Base-by-base conservation (phyloP, 2,888 invertebrate genomes). In the Eupithecia abbreviata region DNA sequence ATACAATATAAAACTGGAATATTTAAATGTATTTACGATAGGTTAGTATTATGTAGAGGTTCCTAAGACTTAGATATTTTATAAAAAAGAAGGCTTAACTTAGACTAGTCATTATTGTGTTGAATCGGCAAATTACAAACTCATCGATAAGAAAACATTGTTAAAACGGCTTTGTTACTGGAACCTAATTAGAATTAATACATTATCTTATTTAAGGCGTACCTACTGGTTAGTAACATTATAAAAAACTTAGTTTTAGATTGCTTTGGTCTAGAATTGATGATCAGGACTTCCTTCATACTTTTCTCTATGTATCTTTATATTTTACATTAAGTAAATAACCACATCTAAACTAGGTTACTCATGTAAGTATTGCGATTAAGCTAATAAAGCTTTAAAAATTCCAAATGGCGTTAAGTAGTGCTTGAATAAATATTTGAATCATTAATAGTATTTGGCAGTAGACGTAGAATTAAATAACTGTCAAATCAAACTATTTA, bases 201-300 rank as follows among this genome's bases (percentile, higher is more conserved):
- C 69, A 72, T 62, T 76, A 76, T 41, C 58, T 70, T 70, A 70
- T 72, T 62, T 72, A 49, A 72, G 68, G 62, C 71, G 62, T 69
- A 69, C 49, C 71, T 76, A 71, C 66, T 75, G 65, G 18, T 62
- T 42, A 69, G 49, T 72, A 51, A 71, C 51, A 70, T 74, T 65
- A 74, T 68, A 73, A 71, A 81, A 86, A 86, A 85, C 72, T 88
- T 88, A 90, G 77, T 73, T 83, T 85, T 85, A 86, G 81, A 84
- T 85, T 85, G 85, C 90, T 90, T 91, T 91, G 90, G 91, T 87
- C 84, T 87, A 79, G 80, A 82, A 75, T 69, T 83, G 75, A 81
- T 84, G 81, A 83, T 77, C 82, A 84, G 85, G 82, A 87, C 76
- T 74, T 58, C 65, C 73, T 76, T 72, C 73, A 71, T 77, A 75